These are phyloP conservation scores for Hystrix brachyura DNA, from an alignment of 2,113 vertebrate species.

Conservation along the genomic window DNA sequence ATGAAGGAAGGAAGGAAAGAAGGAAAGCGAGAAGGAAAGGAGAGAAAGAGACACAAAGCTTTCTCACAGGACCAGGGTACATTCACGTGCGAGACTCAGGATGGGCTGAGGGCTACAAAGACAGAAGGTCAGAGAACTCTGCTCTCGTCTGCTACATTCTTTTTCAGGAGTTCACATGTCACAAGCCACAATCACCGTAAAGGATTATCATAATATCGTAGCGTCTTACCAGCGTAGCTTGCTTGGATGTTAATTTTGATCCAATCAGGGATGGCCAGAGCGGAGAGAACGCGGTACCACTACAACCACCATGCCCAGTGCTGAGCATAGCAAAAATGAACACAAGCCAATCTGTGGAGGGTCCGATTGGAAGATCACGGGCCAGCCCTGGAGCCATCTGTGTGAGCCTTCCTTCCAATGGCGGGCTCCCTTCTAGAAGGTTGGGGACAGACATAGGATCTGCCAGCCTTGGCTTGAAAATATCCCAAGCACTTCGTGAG, in stretches of 20 bases:
- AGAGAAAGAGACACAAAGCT: neutral
- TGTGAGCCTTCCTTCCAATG: neutral
- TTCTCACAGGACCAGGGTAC: neutral
- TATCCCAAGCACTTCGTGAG: neutral
- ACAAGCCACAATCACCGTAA: neutral
- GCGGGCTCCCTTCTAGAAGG: neutral
- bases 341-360: neutral
- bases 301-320: neutral
- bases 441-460: neutral
- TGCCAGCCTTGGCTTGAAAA: neutral
- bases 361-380: neutral
- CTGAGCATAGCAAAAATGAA: neutral
- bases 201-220: neutral
- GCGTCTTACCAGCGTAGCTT: neutral
- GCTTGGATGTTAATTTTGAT: slow-evolving; percentile 2
- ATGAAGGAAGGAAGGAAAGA: neutral
- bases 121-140: neutral
- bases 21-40: too few species aligned
- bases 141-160: neutral
- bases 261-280: neutral
- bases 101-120: neutral
- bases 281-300: neutral
- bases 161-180: neutral
- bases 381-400: neutral
- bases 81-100: neutral